Conservation (phyloP, 2,113 vertebrate species). For the Clarias magur region DNA sequence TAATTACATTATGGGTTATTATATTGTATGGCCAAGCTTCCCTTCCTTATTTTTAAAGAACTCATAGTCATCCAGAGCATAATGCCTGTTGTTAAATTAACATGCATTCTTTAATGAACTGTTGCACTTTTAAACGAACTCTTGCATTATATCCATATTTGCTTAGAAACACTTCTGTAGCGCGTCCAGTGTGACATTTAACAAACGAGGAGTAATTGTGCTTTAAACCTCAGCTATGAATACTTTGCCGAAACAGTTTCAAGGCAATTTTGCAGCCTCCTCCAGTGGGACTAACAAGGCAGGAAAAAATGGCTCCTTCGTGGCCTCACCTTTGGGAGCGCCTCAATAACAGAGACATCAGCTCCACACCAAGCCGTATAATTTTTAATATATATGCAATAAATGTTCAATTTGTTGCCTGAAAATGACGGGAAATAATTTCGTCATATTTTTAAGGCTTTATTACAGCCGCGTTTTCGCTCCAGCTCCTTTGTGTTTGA, state of each 20-base stretch:
- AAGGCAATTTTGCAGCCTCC: slow-evolving; percentile 83
- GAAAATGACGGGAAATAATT: slow-evolving; percentile 99
- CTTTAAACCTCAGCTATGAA: slow-evolving; percentile 75
- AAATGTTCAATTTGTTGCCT: slow-evolving; percentile 99
- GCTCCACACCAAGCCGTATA: slow-evolving; percentile 91
- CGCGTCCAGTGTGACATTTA: slow-evolving; percentile 27
- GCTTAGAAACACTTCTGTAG: neutral
- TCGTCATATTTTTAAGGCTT: slow-evolving; percentile 96
- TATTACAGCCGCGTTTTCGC: slow-evolving; percentile 87
- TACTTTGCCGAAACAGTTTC: slow-evolving; percentile 80
- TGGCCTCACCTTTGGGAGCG: slow-evolving; percentile 94
- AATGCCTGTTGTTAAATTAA: neutral
- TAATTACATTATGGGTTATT: neutral
- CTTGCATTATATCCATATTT: neutral
- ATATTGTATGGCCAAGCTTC: neutral
- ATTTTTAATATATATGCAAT: slow-evolving; percentile 99
- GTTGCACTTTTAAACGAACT: neutral
- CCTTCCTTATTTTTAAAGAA: neutral
- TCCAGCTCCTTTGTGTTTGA: slow-evolving; percentile 87
- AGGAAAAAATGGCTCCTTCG: slow-evolving; percentile 79
- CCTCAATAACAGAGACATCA: slow-evolving; percentile 93
- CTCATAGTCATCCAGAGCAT: neutral
- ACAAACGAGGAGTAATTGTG: slow-evolving; percentile 57
- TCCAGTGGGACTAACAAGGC: slow-evolving; percentile 82
- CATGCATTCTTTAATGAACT: neutral